Percentiles rank a stretch among this genome's conserved stretches.
These are phyloP conservation scores for Scaptomyza graminum DNA, from an alignment of 1,140 invertebrate species.

Conservation along the genomic window DNA sequence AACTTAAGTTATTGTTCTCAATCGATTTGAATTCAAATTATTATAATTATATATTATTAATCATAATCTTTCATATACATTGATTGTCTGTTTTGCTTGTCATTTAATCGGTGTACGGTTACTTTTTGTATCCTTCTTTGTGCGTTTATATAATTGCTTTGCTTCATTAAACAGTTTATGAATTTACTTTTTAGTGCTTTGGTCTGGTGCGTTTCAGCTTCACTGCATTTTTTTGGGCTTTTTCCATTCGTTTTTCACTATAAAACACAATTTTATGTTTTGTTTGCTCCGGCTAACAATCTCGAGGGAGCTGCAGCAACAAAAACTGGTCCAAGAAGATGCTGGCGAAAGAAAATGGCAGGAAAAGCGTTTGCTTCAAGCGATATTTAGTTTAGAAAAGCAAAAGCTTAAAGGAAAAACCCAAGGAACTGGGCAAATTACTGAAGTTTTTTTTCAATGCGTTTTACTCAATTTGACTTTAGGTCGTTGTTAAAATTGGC, in stretches of 20 bases:
- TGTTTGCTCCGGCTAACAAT: conserved; percentile 51
- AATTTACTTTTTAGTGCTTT: conserved; percentile 38
- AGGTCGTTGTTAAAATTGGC: conserved; percentile 75
- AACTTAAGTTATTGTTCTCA: conserved; percentile 1
- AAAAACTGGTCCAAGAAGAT: conserved; percentile 21
- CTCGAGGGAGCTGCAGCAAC: conserved; percentile 65
- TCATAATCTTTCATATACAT: too few relatives aligned
- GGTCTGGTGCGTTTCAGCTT: conserved; percentile 51
- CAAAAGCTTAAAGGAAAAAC: conserved; percentile 33
- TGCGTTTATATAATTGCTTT: conserved; percentile 70
- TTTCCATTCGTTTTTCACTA: conserved; percentile 56
- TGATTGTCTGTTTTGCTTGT: too few relatives aligned
- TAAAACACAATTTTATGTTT: conserved; percentile 61
- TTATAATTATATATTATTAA: too few relatives aligned
- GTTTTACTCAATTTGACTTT: conserved; percentile 80
- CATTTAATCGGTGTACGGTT: too few relatives aligned
- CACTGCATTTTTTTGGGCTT: conserved; percentile 7
- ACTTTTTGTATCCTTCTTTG: conserved; percentile 21
- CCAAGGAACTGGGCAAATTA: conserved; percentile 64
- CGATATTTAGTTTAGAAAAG: conserved; percentile 27
- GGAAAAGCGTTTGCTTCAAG: conserved; percentile 48
- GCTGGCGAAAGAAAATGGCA: conserved; percentile 17
- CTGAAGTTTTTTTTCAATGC: conserved; percentile 78
- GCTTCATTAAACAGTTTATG: conserved; percentile 80
- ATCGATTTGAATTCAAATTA: background rate